A percentile compares a stretch with the other conserved stretches of the same genome.
phyloP scores from a whole-genome alignment of 2,797 vertebrate genomes.

The Columba guinea region DNA sequence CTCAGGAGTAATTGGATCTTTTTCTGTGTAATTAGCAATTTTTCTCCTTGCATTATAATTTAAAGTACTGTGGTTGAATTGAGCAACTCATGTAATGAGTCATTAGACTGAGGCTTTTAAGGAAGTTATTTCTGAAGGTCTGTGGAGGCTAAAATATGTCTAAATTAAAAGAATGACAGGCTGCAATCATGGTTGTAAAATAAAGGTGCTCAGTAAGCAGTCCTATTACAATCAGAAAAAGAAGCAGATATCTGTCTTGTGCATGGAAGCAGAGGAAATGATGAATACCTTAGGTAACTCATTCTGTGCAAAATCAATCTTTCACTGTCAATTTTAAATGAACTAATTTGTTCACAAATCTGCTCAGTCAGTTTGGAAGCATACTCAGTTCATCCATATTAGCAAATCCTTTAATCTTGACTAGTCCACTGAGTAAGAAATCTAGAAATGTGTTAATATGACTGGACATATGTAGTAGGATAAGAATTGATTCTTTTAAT shows the following conservation, averaged over 20 bases:
- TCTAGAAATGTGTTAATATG: conserved; percentile 93
- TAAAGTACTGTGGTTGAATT: conserved; percentile 78
- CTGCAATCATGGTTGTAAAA: conserved; percentile 82
- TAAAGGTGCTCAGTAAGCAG: conserved; percentile 84
- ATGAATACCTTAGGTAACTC: conserved; percentile 84
- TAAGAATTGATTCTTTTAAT: conserved; percentile 99
- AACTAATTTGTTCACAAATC: conserved; percentile 96
- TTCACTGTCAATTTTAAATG: conserved; percentile 92
- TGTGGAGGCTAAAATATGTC: conserved; percentile 80
- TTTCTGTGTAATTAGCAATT: conserved; percentile 83
- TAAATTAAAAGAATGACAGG: conserved; percentile 85
- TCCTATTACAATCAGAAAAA: conserved; percentile 84
- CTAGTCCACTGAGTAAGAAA: conserved; percentile 91
- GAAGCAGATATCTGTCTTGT: conserved; percentile 78
- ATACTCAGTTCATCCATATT: conserved; percentile 93
- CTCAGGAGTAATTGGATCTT: conserved; percentile 77
- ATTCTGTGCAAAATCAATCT: conserved; percentile 89
- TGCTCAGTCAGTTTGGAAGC: conserved; percentile 92
- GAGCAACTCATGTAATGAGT: conserved; percentile 80
- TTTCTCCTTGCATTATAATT: conserved; percentile 80
- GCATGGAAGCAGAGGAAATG: conserved; percentile 80
- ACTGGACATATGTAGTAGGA: conserved; percentile 93
- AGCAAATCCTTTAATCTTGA: conserved; percentile 99
- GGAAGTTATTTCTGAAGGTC: conserved; percentile 84
- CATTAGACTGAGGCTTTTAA: conserved; percentile 84